Base-by-base conservation (phyloP, 92 coral and sea anemone species). In the Galaxea fascicularis region DNA sequence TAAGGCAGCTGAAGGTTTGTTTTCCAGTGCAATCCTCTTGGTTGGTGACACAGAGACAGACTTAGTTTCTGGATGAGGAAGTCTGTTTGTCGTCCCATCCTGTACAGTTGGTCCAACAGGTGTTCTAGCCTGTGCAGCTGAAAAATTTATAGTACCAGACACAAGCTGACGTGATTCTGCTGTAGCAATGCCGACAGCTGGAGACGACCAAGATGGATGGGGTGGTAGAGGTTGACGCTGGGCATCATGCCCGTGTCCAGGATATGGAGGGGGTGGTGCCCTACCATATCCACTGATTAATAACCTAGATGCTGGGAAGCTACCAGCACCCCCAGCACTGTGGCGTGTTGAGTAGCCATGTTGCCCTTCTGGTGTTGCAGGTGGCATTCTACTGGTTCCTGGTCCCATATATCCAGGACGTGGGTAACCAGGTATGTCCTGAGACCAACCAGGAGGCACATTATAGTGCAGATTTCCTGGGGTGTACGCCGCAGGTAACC, bases 221-320 rank as follows among this genome's bases (percentile, higher is more conserved):
- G 57, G 31, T 39, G 86, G 35, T 31, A 71, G 14, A 10, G 83
- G 85, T 22, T 88, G 92, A 29, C 80, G 91, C 71, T 82, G 74
- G 5, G 78, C 60, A 65, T 79, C 89, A 56, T 59, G 64, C 24
- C 71, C 67, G 53, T 84, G 94, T n/a, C 94, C 94, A 28, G 94
- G 94, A 68, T 91, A 91, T 9, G 94, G 93, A 18, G 95, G 98
- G 21, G 90, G 93, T 64, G 98, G 98, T 56, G 93, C 84, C 82
- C 90, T 89, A 21, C 93, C 73, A 24, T 78, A 79, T 35, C 93
- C 94, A 35, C 74, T 52, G 64, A 74, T 28, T 39, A 73, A 82
- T 39, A 83, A 46, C 63, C 86, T 72, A 14, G 89, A 52, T 15
- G 82, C 64, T 25, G 87, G 73, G 62, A 58, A 89, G 49, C 82